Percentiles rank a stretch among this genome's conserved stretches.
Evolutionary conservation across 2,888 invertebrate species (phyloP).

Genomic region (Chaitophorus viminalis): DNA sequence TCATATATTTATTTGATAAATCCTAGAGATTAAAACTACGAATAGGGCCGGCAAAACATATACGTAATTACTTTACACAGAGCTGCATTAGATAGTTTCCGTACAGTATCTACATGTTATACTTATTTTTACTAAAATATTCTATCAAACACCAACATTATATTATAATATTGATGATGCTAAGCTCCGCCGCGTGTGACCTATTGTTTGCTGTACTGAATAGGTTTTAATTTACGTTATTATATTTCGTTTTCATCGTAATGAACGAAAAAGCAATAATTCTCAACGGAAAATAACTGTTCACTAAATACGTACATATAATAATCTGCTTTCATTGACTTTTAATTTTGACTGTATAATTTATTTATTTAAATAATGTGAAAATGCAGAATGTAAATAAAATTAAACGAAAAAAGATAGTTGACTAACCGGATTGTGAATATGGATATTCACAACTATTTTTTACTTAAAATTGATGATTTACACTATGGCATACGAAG

Average conservation of each 20-base stretch:
- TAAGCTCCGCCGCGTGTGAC: not conserved
- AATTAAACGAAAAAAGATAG: constrained; percentile 13
- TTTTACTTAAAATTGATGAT: not conserved
- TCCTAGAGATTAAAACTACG: not conserved
- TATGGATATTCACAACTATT: not conserved
- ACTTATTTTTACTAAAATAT: not conserved
- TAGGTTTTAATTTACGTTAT: not conserved
- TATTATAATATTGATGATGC: not conserved
- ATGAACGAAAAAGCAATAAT: not conserved
- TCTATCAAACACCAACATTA: not conserved
- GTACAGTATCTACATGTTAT: not conserved
- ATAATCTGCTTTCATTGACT: not conserved
- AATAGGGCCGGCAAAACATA: too few relatives aligned
- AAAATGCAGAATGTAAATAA: constrained; percentile 16
- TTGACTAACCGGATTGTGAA: constrained; percentile 34
- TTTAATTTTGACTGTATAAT: constrained; percentile 25
- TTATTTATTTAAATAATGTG: not conserved
- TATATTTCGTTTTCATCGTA: not conserved
- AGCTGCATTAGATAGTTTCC: not conserved
- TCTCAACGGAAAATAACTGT: not conserved
- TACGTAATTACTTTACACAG: not conserved
- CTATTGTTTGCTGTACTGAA: not conserved
- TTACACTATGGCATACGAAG: not conserved
- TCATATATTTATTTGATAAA: not conserved
- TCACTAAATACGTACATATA: not conserved